These are phyloP conservation scores for Polypterus senegalus DNA, from an alignment of 2,113 vertebrate species.

Conservation along the genomic window DNA sequence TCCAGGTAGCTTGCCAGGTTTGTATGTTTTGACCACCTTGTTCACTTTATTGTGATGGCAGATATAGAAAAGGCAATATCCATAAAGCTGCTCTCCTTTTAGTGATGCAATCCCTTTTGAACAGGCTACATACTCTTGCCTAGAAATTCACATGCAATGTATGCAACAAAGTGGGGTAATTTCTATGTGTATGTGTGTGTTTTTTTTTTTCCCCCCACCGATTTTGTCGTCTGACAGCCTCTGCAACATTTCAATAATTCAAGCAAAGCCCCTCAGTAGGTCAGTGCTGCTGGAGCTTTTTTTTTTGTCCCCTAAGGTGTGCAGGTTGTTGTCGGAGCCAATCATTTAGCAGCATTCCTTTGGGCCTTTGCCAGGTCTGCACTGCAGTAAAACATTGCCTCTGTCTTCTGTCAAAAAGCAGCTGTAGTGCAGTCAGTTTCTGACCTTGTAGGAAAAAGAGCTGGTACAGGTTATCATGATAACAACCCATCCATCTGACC, in stretches of 20 bases:
- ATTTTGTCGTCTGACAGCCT: constrained; percentile 16
- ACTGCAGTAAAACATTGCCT: constrained; percentile 32
- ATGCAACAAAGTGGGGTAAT: not conserved
- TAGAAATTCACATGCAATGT: no score
- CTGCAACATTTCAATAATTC: constrained; percentile 23
- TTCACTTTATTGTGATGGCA: no score
- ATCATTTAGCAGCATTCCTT: constrained; percentile 16
- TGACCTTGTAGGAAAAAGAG: not conserved
- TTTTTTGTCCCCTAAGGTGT: constrained; percentile 22
- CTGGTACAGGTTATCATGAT: no score
- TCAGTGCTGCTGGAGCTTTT: constrained; percentile 13
- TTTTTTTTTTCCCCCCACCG: not conserved
- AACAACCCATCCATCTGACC: no score
- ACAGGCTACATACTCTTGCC: no score
- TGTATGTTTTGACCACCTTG: no score
- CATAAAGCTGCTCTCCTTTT: no score
- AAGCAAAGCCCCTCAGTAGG: constrained; percentile 19
- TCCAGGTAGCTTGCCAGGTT: no score
- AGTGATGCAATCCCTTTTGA: no score
- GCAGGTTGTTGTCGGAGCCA: constrained; percentile 15
- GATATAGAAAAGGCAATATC: no score
- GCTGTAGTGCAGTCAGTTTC: not conserved
- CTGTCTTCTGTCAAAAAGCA: constrained; percentile 1
- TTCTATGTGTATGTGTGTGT: not conserved
- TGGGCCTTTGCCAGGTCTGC: constrained; percentile 35